phyloP scores from a whole-genome alignment of 2,888 invertebrate species.

The Mesodorylaimus sp. region DNA sequence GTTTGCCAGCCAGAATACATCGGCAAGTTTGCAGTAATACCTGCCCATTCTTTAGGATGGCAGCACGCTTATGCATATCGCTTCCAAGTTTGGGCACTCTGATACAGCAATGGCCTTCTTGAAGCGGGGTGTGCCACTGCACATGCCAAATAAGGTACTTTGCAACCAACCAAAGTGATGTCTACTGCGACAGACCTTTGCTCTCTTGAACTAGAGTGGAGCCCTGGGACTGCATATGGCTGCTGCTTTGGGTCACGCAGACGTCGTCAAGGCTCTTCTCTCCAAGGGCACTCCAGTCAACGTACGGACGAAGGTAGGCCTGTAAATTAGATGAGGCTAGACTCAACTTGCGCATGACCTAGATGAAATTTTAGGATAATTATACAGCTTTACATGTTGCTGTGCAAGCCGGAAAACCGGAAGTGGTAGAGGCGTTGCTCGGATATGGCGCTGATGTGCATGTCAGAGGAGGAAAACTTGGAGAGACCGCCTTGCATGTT shows the following conservation, averaged over 20 bases:
- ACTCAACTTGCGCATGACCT: not conserved
- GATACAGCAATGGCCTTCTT: slow-evolving; percentile 95
- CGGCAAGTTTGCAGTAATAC: not conserved
- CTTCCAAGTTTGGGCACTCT: slow-evolving; percentile 86
- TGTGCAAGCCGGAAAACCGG: slow-evolving; percentile 41
- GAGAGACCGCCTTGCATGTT: slow-evolving; percentile 88
- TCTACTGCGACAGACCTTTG: not conserved
- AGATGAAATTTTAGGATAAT: slow-evolving; percentile 54
- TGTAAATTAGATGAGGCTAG: not conserved
- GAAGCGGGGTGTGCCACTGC: slow-evolving; percentile 91
- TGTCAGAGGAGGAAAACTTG: slow-evolving; percentile 51
- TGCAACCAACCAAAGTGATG: not conserved
- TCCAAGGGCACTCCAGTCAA: slow-evolving; percentile 93
- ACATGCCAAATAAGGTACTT: slow-evolving; percentile 79
- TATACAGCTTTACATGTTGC: slow-evolving; percentile 95
- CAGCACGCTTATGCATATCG: slow-evolving; percentile 93
- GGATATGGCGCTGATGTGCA: slow-evolving; percentile 95
- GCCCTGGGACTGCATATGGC: slow-evolving; percentile 95
- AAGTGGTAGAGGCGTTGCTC: slow-evolving; percentile 63
- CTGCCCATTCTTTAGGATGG: slow-evolving; percentile 48
- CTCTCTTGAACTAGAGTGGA: slow-evolving; percentile 47
- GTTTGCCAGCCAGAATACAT: not conserved
- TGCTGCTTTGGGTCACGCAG: slow-evolving; percentile 84
- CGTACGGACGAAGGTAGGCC: slow-evolving; percentile 69
- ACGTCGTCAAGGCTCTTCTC: slow-evolving; percentile 82